Percentiles rank a stretch among this genome's conserved stretches.
These are phyloP conservation scores for Temnothorax rugatulus DNA, from an alignment of 2,888 invertebrate species.

Conservation along the genomic window DNA sequence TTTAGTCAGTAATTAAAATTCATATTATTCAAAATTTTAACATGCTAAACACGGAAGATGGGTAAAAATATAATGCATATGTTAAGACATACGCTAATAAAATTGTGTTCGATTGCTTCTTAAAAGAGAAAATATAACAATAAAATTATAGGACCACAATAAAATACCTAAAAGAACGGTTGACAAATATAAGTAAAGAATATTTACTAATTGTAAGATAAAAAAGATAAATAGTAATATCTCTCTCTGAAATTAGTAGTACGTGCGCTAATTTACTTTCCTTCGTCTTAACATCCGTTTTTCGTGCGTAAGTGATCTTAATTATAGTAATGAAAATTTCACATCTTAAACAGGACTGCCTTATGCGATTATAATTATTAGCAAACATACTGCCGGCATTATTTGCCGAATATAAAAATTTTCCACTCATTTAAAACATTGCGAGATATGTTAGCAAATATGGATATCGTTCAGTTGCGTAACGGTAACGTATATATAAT, in stretches of 20 bases:
- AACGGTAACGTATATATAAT: neutral
- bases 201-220: neutral
- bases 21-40: neutral
- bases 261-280: neutral
- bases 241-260: neutral
- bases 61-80: neutral
- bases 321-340: neutral
- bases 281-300: too few species aligned
- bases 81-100: neutral
- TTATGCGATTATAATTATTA: constrained; percentile 8
- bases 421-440: constrained; percentile 57
- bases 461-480: constrained; percentile 3
- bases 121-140: neutral
- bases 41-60: neutral
- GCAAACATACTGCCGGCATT: neutral
- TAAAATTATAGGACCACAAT: neutral
- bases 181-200: neutral
- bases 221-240: neutral
- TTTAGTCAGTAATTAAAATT: neutral
- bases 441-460: neutral
- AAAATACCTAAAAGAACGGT: neutral
- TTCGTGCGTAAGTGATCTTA: too few species aligned
- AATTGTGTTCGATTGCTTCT: neutral
- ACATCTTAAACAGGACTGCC: neutral
- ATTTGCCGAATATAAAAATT: constrained; percentile 19